A percentile compares a stretch with the other conserved stretches of the same genome.
phyloP scores from a whole-genome alignment of 2,113 vertebrate genomes.

The Sakesphorus luctuosus region DNA sequence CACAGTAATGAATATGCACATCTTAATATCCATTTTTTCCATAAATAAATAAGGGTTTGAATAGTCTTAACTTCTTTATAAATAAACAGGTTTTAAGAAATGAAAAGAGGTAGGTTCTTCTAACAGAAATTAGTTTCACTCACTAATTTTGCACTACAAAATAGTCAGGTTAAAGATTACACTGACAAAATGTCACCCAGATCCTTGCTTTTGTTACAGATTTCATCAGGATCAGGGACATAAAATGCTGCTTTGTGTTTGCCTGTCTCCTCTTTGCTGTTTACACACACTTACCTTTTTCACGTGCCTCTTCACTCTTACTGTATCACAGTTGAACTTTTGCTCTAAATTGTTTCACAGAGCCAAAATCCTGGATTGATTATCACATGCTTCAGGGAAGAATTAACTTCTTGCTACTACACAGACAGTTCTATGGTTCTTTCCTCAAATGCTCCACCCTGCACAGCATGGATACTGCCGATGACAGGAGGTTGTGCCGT shows the following conservation, averaged over 20 bases:
- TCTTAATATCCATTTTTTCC: background rate
- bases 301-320: background rate
- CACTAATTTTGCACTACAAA: background rate
- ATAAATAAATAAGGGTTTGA: background rate
- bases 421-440: background rate
- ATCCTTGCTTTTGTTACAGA: background rate
- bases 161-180: background rate
- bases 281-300: background rate
- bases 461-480: background rate
- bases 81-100: background rate
- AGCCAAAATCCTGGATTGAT: background rate
- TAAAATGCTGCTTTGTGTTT: background rate
- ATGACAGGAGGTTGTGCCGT: background rate
- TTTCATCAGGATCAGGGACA: background rate
- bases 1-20: background rate
- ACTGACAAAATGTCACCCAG: background rate
- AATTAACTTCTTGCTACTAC: background rate
- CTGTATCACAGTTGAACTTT: background rate
- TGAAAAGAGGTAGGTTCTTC: background rate
- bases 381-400: background rate
- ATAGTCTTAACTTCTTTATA: background rate
- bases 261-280: background rate
- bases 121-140: background rate
- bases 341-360: background rate
- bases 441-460: background rate